phyloP scores from a whole-genome alignment of 2,113 vertebrate species.

The Heterocephalus glaber region DNA sequence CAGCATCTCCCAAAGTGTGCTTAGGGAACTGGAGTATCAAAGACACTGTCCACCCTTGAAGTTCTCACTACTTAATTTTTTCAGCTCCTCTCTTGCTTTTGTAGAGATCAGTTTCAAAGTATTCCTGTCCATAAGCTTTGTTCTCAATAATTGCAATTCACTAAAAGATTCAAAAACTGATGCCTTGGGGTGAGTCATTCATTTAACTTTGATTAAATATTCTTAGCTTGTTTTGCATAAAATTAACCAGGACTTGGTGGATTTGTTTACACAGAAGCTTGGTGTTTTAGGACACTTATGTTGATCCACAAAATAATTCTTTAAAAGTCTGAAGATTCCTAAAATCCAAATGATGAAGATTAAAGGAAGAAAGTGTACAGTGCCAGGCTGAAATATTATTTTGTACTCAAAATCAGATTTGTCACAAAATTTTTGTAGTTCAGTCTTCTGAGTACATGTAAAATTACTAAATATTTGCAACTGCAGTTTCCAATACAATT shows the following conservation, averaged over 20 bases:
- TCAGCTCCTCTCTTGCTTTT: background rate
- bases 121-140: background rate
- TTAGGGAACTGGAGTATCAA: background rate
- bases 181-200: background rate
- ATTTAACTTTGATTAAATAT: slow-evolving; percentile 55
- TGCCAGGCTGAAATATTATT: background rate
- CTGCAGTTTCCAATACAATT: slow-evolving; percentile 32
- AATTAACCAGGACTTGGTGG: slow-evolving; percentile 12
- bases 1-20: background rate
- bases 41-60: background rate
- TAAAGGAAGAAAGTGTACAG: background rate
- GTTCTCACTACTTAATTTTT: background rate
- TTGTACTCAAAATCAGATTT: slow-evolving; percentile 15
- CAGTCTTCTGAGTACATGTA: background rate
- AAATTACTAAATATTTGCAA: slow-evolving; percentile 41
- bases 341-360: slow-evolving; percentile 2
- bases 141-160: background rate
- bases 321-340: slow-evolving; percentile 36
- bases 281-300: background rate
- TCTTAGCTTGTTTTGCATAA: slow-evolving; percentile 57
- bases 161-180: slow-evolving; percentile 21
- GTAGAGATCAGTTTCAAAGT: background rate
- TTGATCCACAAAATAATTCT: slow-evolving; percentile 32
- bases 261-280: slow-evolving; percentile 46
- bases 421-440: slow-evolving; percentile 38